Base-by-base conservation (phyloP, 2,888 invertebrate genomes). In the Glaucopsyche alexis region DNA sequence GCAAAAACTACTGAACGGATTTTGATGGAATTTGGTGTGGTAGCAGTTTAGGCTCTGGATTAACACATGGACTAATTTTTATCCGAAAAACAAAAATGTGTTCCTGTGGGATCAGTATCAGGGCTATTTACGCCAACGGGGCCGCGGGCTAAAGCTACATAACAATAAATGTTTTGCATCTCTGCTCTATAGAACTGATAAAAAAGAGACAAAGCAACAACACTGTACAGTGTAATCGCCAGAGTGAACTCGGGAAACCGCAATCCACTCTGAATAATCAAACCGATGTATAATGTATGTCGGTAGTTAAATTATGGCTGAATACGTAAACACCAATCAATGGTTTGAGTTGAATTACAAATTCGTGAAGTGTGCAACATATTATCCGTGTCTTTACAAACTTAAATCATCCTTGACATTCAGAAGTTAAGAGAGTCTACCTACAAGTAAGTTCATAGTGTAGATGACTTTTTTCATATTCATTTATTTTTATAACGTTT, bases 171-270 rank as follows among this genome's bases (percentile, higher is more conserved):
- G 6, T 38, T 19, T 6, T 60, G 13, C 29, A 13, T 60, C 60
- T 60, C 60, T 29, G 4, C 19, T 55, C 19, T 19, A 19, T 11
- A 11, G 16, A 55, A 19, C 55, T 8, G 19, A 60, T 60, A 38
- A 60, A 38, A 60, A 60, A 11, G 60, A 29, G 13, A 9, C 29
- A 38, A 19, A 47, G 73, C 8, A 42, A 42, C 3, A 75, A 77
- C 74, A 76, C 73, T 75, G 75, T 76, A 75, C 76, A 77, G 76
- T 78, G 76, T 76, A 60, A 60, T 29, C 29, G 13, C 11, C 55
- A 9, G 29, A 60, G 60, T 60, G 60, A 60, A 60, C 60, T 38
- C 60, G 29, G 60, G 29, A 60, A 60, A 60, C 60, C 60, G 60
- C 60, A 60, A 60, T 60, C 60, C 60, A 60, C 60, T 60, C 60